Evolutionary conservation across 1,140 invertebrate genomes (phyloP), one percentile per base, ranked within the genome.

Genomic region (Trichonephila clavipes): DNA sequence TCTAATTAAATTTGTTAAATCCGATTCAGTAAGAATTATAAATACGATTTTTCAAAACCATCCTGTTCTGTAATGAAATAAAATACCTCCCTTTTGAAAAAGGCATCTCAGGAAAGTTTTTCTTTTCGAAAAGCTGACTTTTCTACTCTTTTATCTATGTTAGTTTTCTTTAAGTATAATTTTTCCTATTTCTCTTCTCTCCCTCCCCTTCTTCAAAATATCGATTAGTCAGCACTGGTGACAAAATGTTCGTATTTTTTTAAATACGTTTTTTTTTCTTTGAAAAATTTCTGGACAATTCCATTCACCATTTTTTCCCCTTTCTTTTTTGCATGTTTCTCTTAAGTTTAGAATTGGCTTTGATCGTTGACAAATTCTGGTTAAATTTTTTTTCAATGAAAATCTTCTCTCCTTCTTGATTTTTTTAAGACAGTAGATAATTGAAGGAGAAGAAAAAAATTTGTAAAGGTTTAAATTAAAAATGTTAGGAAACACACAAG

Each of bases 321-420:
- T 77, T 40, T 40, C 18, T 3, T 77, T 0, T 40, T 77, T n/a
- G n/a, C n/a, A n/a, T n/a, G n/a, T 34, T 18, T 34, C 18, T 18
- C 16, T 40, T 24, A n/a, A 16, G 10, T 8, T 14, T 59, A 85
- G 58, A 24, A 85, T 59, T 85, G 21, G 8, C 82, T 85, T 85
- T 85, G 82, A 85, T 85, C 82, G 21, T 59, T 85, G 44, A 58
- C 82, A 59, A 59, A 85, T 85, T 44, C 82, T 85, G n/a, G 58
- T n/a, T 24, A 59, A 59, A 59, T 59, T 58, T 85, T 59, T 18
- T 58, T 58, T 10, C 58, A 85, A 85, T 85, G 28, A 85, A 85
- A 85, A 59, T 85, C 58, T 51, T 10, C 51, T 85, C 58, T 10
- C 10, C 51, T 51, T 1, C 2, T 51, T 51, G 2, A 1, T 40